Conservation (phyloP, 1,140 invertebrate species). For the Bombus haemorrhoidalis region DNA sequence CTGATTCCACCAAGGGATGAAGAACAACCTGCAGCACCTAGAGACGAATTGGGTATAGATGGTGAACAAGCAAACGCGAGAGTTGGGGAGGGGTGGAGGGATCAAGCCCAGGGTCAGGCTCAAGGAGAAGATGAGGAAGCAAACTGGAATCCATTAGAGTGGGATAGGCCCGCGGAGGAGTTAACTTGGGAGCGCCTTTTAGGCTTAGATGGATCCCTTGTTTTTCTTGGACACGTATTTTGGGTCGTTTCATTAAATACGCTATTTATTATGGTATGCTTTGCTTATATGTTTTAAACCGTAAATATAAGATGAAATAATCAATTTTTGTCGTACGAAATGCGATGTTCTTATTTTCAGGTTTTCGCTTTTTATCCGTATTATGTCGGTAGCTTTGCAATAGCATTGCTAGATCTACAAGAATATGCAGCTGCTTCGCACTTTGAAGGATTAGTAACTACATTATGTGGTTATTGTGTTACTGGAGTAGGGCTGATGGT, state of each 20-base stretch:
- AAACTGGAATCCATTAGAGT: slow-evolving; percentile 99
- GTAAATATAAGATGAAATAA: neutral
- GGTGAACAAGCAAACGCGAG: slow-evolving; percentile 62
- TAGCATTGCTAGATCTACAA: slow-evolving; percentile 90
- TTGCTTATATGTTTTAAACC: slow-evolving; percentile 70
- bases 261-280: slow-evolving; percentile 93
- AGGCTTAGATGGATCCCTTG: slow-evolving; percentile 97
- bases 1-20: slow-evolving; percentile 43
- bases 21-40: slow-evolving; percentile 40
- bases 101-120: slow-evolving; percentile 79
- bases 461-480: slow-evolving; percentile 95
- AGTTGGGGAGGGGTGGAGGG: slow-evolving; percentile 78
- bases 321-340: neutral
- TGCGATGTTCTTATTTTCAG: slow-evolving; percentile 57
- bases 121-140: slow-evolving; percentile 91
- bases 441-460: slow-evolving; percentile 96
- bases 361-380: slow-evolving; percentile 98
- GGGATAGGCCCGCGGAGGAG: slow-evolving; percentile 98
- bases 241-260: slow-evolving; percentile 99
- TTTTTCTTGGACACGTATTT: slow-evolving; percentile 99
- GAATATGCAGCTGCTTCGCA: slow-evolving; percentile 90
- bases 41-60: slow-evolving; percentile 64
- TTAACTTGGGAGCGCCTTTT: slow-evolving; percentile 98
- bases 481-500: slow-evolving; percentile 93
- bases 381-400: slow-evolving; percentile 94